Percentiles rank a stretch among this genome's conserved stretches.
Evolutionary conservation across 23 tunicate species (phyloP).

Genomic region (Trididemnum clinides): DNA sequence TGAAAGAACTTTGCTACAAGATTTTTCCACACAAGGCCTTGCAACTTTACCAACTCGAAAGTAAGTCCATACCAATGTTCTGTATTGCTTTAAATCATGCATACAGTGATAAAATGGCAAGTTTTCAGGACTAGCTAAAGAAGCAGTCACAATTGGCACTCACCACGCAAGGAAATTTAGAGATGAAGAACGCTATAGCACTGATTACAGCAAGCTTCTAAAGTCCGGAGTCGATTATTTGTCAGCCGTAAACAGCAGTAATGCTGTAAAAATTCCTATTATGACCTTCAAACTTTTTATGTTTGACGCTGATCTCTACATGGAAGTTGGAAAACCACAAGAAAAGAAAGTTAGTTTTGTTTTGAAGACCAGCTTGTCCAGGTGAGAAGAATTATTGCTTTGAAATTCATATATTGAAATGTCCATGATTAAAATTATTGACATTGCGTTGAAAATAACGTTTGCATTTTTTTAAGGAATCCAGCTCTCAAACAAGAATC

Average conservation of each 20-base stretch:
- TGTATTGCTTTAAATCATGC: too few species aligned
- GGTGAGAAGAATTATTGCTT: not conserved
- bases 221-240: not conserved
- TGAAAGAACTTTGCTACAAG: not conserved
- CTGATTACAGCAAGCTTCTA: not conserved
- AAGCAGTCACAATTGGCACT: not conserved
- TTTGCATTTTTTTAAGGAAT: not conserved
- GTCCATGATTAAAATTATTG: not conserved
- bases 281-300: not conserved
- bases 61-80: not conserved
- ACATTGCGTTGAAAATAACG: not conserved
- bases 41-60: not conserved
- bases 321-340: not conserved
- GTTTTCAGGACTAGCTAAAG: slow-evolving; percentile 6
- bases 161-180: not conserved
- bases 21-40: not conserved
- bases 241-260: not conserved
- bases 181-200: not conserved
- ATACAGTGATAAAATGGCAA: too few species aligned
- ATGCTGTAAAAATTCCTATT: not conserved
- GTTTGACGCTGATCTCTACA: not conserved
- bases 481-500: not conserved
- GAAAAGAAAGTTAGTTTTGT: not conserved
- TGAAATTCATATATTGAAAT: too few species aligned
- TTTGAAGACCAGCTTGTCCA: not conserved